Evolutionary conservation across 1,140 invertebrate species (phyloP), one percentile per base, ranked within the genome.

Genomic region (Trichogramma pretiosum): DNA sequence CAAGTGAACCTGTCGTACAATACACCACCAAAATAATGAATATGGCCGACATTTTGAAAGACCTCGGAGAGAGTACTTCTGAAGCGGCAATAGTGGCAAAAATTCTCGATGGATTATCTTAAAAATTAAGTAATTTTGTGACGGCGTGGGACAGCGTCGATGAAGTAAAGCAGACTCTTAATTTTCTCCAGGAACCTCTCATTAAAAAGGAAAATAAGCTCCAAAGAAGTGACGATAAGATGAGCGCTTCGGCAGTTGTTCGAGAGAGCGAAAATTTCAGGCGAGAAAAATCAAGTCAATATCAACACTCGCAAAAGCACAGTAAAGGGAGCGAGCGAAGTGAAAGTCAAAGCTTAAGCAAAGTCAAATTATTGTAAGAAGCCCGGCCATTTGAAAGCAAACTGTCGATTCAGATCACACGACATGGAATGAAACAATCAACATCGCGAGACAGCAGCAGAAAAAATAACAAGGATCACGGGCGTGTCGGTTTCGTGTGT

Each of bases 41-140:
- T 14, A 23, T 53, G 4, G 55, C 49, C 9, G 30, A 30, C 9
- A 36, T 45, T 17, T n/a, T 56, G 2, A 36, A 44, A 17, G 48
- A 54, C 16, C 18, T 56, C 5, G 46, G 30, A 5, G 48, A 54
- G 18, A 10, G 14, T 22, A 37, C 49, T 2, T 44, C 52, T 16
- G 46, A 56, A 5, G 19, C 43, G 0, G 34, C 32, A 7, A 32
- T 55, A 5, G 52, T 56, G 36, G 46, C 45, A 5, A 54, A 57
- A 18, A 56, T 56, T n/a, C 13, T 56, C 2, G 52, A 44, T 4
- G 50, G 36, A 2, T 14, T 54, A 21, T 50, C 55, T 3, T 0
- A 44, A 0, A 54, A 33, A 3, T 52, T 36, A 23, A 16, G 35
- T 10, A 16, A 23, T 0, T 45, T 53, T 10, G 34, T 46, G 3